Percentiles rank a stretch among this genome's conserved stretches.
Conservation (phyloP, 2,113 vertebrate genomes). For the Ciconia maguari region DNA sequence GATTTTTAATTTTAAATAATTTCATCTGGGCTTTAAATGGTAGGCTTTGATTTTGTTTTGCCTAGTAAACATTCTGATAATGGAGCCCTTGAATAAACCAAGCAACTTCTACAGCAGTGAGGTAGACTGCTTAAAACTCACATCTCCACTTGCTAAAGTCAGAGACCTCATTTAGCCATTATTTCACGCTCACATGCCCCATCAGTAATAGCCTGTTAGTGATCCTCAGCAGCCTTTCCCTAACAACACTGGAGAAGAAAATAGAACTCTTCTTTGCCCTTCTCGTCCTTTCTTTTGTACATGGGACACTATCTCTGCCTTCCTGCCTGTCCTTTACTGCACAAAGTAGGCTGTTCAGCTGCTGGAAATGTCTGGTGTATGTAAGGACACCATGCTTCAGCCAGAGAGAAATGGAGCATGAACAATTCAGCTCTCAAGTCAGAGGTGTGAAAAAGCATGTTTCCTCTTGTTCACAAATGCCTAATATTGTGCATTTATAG, state of each 20-base stretch:
- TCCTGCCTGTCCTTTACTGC: neutral
- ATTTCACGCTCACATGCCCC: neutral
- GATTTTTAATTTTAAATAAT: neutral
- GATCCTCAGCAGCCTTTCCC: neutral
- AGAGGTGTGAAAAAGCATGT: neutral
- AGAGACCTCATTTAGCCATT: neutral
- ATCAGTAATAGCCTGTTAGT: neutral
- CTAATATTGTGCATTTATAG: neutral
- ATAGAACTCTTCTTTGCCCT: neutral
- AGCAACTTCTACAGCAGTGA: neutral
- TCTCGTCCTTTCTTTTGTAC: neutral
- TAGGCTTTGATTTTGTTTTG: neutral
- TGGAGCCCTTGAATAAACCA: neutral
- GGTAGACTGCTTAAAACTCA: neutral
- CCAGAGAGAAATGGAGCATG: neutral
- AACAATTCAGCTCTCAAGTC: neutral
- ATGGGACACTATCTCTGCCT: neutral
- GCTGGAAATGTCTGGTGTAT: neutral
- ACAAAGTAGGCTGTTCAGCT: neutral
- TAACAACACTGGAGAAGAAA: neutral
- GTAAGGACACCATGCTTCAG: neutral
- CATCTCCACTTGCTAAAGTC: neutral
- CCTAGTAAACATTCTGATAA: neutral
- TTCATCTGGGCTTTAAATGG: neutral
- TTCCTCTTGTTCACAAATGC: neutral